phyloP scores from a whole-genome alignment of 1,140 invertebrate genomes.

The Melitaea cinxia region DNA sequence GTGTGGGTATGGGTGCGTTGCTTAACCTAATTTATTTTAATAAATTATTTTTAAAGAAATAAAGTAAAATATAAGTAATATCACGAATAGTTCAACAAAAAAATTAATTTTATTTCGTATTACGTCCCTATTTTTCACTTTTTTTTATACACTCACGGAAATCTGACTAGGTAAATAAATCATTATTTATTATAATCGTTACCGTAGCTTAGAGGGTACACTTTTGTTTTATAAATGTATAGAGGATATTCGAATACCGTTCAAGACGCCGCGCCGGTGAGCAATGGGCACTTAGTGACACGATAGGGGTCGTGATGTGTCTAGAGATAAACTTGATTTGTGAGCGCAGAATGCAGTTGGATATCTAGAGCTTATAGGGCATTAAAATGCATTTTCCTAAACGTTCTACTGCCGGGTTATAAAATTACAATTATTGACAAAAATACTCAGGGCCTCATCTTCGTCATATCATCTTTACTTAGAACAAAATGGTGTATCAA shows the following conservation, averaged over 20 bases:
- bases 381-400: neutral
- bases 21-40: too few relatives aligned
- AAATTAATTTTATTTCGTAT: too few relatives aligned
- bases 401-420: neutral
- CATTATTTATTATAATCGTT: too few relatives aligned
- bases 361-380: neutral
- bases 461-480: too few relatives aligned
- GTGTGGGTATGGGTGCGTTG: constrained; percentile 1
- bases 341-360: constrained; percentile 11
- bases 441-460: too few relatives aligned
- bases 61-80: too few relatives aligned
- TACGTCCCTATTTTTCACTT: too few relatives aligned
- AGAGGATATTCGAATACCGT: neutral
- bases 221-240: neutral
- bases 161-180: too few relatives aligned
- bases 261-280: neutral
- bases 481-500: too few relatives aligned
- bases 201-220: neutral
- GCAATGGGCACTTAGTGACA: constrained; percentile 11
- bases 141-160: too few relatives aligned
- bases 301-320: constrained; percentile 25
- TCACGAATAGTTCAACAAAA: too few relatives aligned
- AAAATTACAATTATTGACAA: neutral
- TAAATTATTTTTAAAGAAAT: too few relatives aligned
- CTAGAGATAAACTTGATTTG: constrained; percentile 26